These are phyloP conservation scores for Bombus sylvicola DNA, from an alignment of 1,140 invertebrate species.

Conservation along the genomic window DNA sequence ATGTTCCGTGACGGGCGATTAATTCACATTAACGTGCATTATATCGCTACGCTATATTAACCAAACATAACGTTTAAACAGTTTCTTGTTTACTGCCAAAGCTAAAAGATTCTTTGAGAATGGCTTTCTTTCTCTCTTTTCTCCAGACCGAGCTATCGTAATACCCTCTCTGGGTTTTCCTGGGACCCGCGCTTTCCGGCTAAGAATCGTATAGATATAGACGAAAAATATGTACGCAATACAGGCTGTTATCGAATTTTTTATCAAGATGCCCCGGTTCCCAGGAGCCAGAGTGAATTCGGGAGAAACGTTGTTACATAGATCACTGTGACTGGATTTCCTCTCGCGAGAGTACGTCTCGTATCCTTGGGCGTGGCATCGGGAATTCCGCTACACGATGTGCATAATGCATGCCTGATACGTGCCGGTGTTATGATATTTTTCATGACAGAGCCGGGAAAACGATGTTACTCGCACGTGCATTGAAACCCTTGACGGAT, in stretches of 20 bases:
- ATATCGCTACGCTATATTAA: too few species aligned
- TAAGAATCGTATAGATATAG: background rate
- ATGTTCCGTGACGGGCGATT: too few species aligned
- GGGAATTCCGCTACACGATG: conserved; percentile 57
- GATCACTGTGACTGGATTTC: conserved; percentile 58
- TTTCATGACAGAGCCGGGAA: conserved; percentile 57
- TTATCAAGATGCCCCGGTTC: conserved; percentile 33
- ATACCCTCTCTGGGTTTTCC: background rate
- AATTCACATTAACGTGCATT: too few species aligned
- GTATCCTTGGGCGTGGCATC: conserved; percentile 23
- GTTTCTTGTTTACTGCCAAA: too few species aligned
- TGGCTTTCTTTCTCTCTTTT: too few species aligned
- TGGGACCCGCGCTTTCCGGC: background rate
- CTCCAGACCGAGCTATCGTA: too few species aligned
- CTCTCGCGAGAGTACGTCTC: conserved; percentile 24
- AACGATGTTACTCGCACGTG: conserved; percentile 68
- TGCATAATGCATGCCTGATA: conserved; percentile 71
- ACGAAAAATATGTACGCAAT: background rate
- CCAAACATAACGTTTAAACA: too few species aligned
- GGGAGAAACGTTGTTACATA: conserved; percentile 38
- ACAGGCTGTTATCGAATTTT: conserved; percentile 43
- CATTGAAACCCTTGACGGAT: conserved; percentile 61
- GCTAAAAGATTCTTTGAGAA: background rate
- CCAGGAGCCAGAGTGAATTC: conserved; percentile 29
- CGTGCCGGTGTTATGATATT: conserved; percentile 69